Evolutionary conservation across 2,888 invertebrate genomes (phyloP).

Genomic region (Eupithecia centaureata): DNA sequence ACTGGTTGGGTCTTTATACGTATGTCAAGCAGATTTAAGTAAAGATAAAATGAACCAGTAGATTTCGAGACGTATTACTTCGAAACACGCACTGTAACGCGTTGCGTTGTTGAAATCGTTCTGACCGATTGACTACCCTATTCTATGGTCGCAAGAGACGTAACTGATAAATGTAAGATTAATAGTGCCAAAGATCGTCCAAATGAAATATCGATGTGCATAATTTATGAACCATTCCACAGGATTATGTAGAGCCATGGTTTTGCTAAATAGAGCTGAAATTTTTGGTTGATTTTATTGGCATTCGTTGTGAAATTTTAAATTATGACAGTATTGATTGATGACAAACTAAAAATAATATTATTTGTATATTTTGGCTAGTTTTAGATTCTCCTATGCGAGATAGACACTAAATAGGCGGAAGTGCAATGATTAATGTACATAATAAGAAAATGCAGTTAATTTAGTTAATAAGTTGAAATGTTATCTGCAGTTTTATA

Average conservation of each 20-base stretch:
- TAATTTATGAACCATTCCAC: conserved; percentile 76
- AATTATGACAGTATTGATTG: conserved; percentile 59
- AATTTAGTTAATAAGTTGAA: conserved; percentile 54
- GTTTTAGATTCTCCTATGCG: conserved; percentile 46
- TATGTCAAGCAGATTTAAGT: not conserved
- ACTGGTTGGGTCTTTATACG: too few species aligned
- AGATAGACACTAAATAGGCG: conserved; percentile 50
- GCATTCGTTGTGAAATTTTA: conserved; percentile 44
- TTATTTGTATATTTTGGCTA: conserved; percentile 64
- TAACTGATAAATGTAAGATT: conserved; percentile 64
- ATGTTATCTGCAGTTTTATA: conserved; percentile 54
- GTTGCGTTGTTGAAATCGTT: conserved; percentile 13
- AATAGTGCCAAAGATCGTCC: conserved; percentile 83
- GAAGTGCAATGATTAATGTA: conserved; percentile 69
- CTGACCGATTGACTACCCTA: conserved; percentile 50
- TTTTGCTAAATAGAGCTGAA: conserved; percentile 70
- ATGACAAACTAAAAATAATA: conserved; percentile 38
- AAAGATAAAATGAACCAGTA: not conserved
- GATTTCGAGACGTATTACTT: not conserved
- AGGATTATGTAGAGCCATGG: conserved; percentile 62
- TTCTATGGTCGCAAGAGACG: conserved; percentile 73
- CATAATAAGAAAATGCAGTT: conserved; percentile 71
- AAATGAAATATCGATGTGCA: conserved; percentile 73
- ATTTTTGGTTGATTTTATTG: conserved; percentile 44
- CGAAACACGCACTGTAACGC: not conserved